Evolutionary conservation across 2,888 invertebrate genomes (phyloP).

Genomic region (Drosophila histrio): DNA sequence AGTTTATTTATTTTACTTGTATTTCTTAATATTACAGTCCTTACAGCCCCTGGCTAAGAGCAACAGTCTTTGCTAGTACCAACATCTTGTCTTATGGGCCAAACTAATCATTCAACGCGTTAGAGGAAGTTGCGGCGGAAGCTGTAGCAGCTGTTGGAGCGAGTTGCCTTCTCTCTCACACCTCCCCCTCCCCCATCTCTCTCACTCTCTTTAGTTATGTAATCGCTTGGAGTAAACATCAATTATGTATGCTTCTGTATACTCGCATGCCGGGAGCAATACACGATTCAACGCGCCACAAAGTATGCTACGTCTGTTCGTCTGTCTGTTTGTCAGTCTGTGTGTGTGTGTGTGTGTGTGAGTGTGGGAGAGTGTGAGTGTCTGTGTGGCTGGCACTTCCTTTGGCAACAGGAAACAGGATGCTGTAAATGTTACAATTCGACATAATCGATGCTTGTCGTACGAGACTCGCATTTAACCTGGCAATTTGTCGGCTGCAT

Average conservation of each 20-base stretch:
- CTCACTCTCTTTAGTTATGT: neutral
- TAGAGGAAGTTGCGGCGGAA: constrained; percentile 66
- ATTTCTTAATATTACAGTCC: too few relatives aligned
- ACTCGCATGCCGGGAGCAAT: constrained; percentile 52
- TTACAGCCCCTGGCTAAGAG: constrained; percentile 46
- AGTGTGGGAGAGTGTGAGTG: constrained; percentile 8
- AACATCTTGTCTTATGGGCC: constrained; percentile 36
- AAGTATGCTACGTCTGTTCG: constrained; percentile 63
- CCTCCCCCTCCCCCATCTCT: neutral
- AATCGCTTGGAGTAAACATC: constrained; percentile 55
- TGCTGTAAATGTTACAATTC: constrained; percentile 73
- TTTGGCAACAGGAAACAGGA: constrained; percentile 72
- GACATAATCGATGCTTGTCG: constrained; percentile 78
- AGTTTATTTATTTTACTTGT: too few relatives aligned
- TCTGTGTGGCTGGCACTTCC: constrained; percentile 46
- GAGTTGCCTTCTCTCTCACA: neutral
- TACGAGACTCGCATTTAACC: constrained; percentile 77
- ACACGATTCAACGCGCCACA: constrained; percentile 65
- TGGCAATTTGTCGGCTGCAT: constrained; percentile 74
- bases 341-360: constrained; percentile 10
- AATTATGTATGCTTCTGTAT: constrained; percentile 67
- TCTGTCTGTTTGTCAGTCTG: constrained; percentile 7
- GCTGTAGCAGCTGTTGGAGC: constrained; percentile 49
- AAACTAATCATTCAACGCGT: constrained; percentile 73
- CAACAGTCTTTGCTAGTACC: constrained; percentile 27